Base-by-base conservation (phyloP, 1,140 invertebrate species). In the Tetramorium simillimum region DNA sequence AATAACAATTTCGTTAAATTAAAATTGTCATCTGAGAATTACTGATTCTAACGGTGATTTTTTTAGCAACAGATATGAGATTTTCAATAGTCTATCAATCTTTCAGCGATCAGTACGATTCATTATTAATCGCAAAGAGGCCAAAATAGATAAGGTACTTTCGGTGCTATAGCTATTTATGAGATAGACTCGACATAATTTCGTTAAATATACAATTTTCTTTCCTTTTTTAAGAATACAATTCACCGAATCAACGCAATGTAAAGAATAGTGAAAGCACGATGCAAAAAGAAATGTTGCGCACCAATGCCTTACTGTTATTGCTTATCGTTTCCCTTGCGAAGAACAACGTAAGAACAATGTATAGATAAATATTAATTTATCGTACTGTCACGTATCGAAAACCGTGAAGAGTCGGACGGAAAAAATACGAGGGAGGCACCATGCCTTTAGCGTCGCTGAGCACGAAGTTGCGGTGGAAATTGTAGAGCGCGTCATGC, bases 401-500 rank as follows among this genome's bases (percentile, higher is more conserved):
- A 78, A 33, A 78, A 78, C 24, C 16, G 18, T 43, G 24, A 49
- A 63, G 75, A 78, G 62, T 67, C 46, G 60, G 21, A 40, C 21
- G 40, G 63, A 37, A 70, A 56, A 81, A 81, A 28, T 43, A 37
- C 46, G 14, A 49, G 33, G 65, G 65, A 24, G 3, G n/a, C 18
- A 24, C 46, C 28, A 9, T 80, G 77, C 33, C n/a, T 80, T 80
- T 62, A 77, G 40, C 75, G 58, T 70, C 21, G 51, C n/a, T 18
- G 16, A 56, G 49, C 56, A 69, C 33, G 37, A 70, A 70, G 78
- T 81, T 70, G 33, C 78, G 65, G n/a, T 70, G 63, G 37, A 70
- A 81, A 81, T 81, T 81, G 78, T 70, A 43, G 49, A 81, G 63
- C 63, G 10, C 49, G 65, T 70, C 78, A 81, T 81, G 65, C 78